Conservation (phyloP, 2,888 invertebrate genomes). For the Hirtodrosophila trivittata region DNA sequence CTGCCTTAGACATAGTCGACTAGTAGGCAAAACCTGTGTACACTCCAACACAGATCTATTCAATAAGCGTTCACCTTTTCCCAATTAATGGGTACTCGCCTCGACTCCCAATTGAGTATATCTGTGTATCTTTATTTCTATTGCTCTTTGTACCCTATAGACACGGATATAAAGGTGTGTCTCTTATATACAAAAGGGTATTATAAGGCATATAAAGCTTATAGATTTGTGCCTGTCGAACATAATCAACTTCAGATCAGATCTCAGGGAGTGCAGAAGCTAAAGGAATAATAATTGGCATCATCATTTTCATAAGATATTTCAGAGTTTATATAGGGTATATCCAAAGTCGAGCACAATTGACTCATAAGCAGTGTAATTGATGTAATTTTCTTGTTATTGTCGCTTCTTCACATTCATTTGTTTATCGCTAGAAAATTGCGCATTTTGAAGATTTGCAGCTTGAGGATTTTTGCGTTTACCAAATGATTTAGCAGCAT, state of each 20-base stretch:
- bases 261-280: too few relatives aligned
- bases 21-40: not conserved
- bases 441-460: conserved; percentile 43
- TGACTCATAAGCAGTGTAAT: too few relatives aligned
- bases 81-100: conserved; percentile 36
- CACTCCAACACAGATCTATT: conserved; percentile 29
- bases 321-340: conserved; percentile 20
- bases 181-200: too few relatives aligned
- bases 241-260: too few relatives aligned
- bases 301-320: too few relatives aligned
- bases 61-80: conserved; percentile 30
- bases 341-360: too few relatives aligned
- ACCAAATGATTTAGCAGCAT: conserved; percentile 61
- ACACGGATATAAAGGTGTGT: too few relatives aligned
- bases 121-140: too few relatives aligned
- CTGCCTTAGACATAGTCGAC: not conserved
- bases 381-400: not conserved
- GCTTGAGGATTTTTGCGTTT: conserved; percentile 39
- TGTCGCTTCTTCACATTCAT: conserved; percentile 23
- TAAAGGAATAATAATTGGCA: too few relatives aligned
- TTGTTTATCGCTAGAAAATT: conserved; percentile 38
- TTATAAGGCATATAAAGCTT: too few relatives aligned
- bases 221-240: too few relatives aligned
- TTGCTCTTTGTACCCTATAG: too few relatives aligned
- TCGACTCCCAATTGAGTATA: conserved; percentile 19